Base-by-base conservation (phyloP, 2,113 vertebrate genomes). In the crab-eating macaque (Macaca fascicularis) region DNA sequence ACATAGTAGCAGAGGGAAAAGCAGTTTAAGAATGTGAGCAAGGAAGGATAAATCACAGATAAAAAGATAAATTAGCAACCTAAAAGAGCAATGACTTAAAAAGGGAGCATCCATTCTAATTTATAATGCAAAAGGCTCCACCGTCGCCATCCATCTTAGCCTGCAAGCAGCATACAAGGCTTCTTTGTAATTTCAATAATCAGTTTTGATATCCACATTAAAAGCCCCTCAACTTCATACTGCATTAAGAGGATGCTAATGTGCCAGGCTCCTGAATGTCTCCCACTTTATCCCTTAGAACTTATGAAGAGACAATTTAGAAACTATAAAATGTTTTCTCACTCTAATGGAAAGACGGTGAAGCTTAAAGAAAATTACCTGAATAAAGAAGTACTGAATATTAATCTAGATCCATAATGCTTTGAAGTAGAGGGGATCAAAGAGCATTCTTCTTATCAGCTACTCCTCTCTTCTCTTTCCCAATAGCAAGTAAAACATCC, bases 1-100 rank as follows among this genome's bases (percentile, higher is more conserved):
- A 93, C 84, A 92, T 11, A 75, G 75, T 38, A 92, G 80, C 57
- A 84, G 45, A 88, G 38, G 83, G 25, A 84, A 93, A 93, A 52
- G 16, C 48, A 80, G 45, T 70, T 95, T 94, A 70, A 75, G 35
- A 87, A 72, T 55, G 64, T 40, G 64, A 88, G 55, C 61, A 40
- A 35, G 4, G 76, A 97, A 82, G 30, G 10, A 96, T 89, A 97
- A 96, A 96, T 85, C 61, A 85, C 14, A n/a, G 72, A 74, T 82
- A 75, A 55, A 93, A 93, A 93, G 83, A 95, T 64, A 92, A 79
- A 94, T 95, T 94, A 95, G 52, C 93, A 93, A 89, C 12, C 52
- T 32, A 59, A 82, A 84, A 89, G 88, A 92, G 84, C 50, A 50
- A 70, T n/a, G 94, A 72, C 84, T 95, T 83, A 50, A 89, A 86